Conservation (phyloP, 2,113 vertebrate species). For the Conger conger region DNA sequence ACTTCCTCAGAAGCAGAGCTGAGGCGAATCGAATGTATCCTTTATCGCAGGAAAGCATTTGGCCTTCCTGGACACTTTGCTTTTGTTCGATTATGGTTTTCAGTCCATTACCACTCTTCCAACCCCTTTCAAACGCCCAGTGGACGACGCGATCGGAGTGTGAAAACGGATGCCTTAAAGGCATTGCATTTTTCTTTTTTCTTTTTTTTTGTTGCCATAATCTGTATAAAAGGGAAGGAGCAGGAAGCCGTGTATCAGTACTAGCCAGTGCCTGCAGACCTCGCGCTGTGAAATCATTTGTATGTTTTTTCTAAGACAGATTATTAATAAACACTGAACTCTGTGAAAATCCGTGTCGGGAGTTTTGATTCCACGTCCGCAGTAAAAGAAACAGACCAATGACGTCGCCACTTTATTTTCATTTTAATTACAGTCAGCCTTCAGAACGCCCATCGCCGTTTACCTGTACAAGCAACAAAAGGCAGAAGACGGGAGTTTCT, state of each 20-base stretch:
- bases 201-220: conserved; percentile 40
- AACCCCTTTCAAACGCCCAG: not conserved
- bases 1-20: not conserved
- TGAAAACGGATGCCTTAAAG: not conserved
- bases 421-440: conserved; percentile 31
- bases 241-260: conserved; percentile 49
- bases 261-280: conserved; percentile 79
- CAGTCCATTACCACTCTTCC: not conserved
- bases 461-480: conserved; percentile 31
- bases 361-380: not conserved
- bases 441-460: conserved; percentile 10
- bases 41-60: conserved; percentile 41
- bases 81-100: not conserved
- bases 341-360: conserved; percentile 37
- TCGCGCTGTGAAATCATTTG: conserved; percentile 79
- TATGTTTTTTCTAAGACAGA: conserved; percentile 71
- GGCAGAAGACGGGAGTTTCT: not conserved
- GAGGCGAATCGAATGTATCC: conserved; percentile 56
- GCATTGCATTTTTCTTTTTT: conserved; percentile 35
- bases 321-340: conserved; percentile 75
- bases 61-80: not conserved
- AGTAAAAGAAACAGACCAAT: not conserved
- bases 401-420: conserved; percentile 28
- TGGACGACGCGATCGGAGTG: not conserved
- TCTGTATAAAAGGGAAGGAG: conserved; percentile 52